These are phyloP conservation scores for Haliclona indistincta DNA, from an alignment of 37 sponge, comb jelly and placozoan genomes.

Conservation along the genomic window DNA sequence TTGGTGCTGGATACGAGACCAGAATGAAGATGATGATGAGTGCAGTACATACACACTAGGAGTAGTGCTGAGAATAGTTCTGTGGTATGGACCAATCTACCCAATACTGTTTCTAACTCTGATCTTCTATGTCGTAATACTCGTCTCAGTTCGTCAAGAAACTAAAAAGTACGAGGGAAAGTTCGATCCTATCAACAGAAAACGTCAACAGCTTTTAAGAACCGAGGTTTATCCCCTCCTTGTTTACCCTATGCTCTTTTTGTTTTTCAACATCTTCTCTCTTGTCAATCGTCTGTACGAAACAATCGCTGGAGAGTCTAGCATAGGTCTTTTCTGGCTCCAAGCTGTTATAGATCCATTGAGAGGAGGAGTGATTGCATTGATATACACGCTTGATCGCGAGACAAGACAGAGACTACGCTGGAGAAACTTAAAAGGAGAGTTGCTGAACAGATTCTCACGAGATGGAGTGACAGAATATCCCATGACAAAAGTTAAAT, in stretches of 20 bases:
- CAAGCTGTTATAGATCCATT: constrained; percentile 60
- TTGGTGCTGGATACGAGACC: constrained; percentile 69
- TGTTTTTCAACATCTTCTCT: constrained; percentile 53
- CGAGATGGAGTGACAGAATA: not conserved
- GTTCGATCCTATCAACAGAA: constrained; percentile 12
- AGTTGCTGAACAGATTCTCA: not conserved
- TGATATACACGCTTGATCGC: constrained; percentile 57
- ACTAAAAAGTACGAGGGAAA: constrained; percentile 20
- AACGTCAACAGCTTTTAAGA: constrained; percentile 15
- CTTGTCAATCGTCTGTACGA: constrained; percentile 48
- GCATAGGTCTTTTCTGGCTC: constrained; percentile 35
- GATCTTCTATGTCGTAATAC: constrained; percentile 7
- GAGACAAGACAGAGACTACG: constrained; percentile 38
- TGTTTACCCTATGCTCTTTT: constrained; percentile 43
- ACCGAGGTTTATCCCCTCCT: constrained; percentile 43
- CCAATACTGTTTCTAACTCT: constrained; percentile 21
- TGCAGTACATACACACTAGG: constrained; percentile 3
- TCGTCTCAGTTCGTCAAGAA: not conserved
- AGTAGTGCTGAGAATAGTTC: constrained; percentile 17
- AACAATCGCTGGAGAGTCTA: constrained; percentile 4
- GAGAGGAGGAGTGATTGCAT: constrained; percentile 32
- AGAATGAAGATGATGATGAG: not conserved
- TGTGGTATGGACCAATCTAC: constrained; percentile 60
- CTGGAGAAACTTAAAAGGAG: not conserved
- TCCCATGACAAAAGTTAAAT: not conserved